These are phyloP conservation scores for Coendou prehensilis DNA, from an alignment of 2,797 vertebrate genomes.

Conservation along the genomic window DNA sequence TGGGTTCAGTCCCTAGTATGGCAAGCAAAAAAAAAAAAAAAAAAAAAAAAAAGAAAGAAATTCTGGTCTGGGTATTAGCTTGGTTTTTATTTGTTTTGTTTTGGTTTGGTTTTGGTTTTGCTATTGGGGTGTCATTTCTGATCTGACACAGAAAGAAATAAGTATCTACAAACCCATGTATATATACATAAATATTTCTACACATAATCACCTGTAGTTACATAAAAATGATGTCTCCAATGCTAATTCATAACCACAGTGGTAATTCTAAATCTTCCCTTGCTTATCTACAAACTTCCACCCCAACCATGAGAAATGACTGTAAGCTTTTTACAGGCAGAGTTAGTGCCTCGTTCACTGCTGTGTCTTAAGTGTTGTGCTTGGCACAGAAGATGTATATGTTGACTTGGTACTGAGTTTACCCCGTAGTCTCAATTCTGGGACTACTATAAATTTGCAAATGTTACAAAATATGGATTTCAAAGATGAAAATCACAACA, in stretches of 20 bases:
- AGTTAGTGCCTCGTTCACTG: neutral
- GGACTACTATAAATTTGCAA: slow-evolving; percentile 57
- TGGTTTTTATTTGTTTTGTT: neutral
- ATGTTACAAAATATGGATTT: slow-evolving; percentile 64
- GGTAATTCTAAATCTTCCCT: neutral
- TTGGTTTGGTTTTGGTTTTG: neutral
- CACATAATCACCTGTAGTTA: neutral
- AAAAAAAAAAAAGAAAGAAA: neutral
- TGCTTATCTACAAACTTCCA: neutral
- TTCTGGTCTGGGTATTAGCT: neutral
- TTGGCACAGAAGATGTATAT: neutral
- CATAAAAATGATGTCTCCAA: neutral
- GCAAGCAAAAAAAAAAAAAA: neutral
- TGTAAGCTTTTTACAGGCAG: neutral
- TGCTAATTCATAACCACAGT: neutral
- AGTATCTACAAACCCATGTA: neutral
- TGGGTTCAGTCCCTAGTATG: neutral
- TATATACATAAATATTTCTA: neutral
- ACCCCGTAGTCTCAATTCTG: slow-evolving; percentile 52
- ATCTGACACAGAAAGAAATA: slow-evolving; percentile 4
- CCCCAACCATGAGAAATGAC: neutral
- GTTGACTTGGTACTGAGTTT: neutral
- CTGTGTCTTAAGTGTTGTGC: neutral
- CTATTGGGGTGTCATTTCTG: neutral
- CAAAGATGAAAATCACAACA: slow-evolving; percentile 70